Base-by-base conservation (phyloP, 2,797 vertebrate genomes). In the Myotis daubentonii region DNA sequence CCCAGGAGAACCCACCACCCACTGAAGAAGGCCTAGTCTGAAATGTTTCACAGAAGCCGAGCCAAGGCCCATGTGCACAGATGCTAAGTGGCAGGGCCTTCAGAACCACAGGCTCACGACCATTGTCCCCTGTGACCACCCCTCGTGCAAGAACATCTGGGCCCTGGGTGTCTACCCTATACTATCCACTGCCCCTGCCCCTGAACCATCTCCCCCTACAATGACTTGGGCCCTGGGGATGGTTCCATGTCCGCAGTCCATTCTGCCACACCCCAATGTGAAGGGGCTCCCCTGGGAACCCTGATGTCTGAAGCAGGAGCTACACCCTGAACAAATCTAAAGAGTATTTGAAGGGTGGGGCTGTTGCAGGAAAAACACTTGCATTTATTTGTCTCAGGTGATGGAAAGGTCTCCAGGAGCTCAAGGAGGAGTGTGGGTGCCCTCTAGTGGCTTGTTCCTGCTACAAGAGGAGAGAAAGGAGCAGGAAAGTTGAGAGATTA, bases 121-220 rank as follows among this genome's bases (percentile, higher is more conserved):
- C 17, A 15, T 62, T 20, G 68, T 17, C 33, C 95, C 71, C 98
- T 97, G 66, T 97, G 96, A 53, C 94, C 82, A 10, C 71, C 6
- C 13, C 1, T 53, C 13, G 15, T 20, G 44, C 33, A 51, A 28
- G 6, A 15, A 11, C 5, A 28, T 83, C 44, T 41, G 68, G 30
- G 28, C 62, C 13, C 62, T n/a, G 30, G 30, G 28, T 62, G 13
- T 30, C 62, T 65, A n/a, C 3, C 30, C 15, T 62, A 30, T 65
- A 16, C 17, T 65, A 30, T 30, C 28, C 62, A 30, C 15, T n/a
- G 30, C 13, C 15, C 62, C 62, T 65, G 62, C 13, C 15, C 62
- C 62, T 65, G 62, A 65, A n/a, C 62, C 28, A 65, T 65, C 62
- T 65, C 5, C 30, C 30, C n/a, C 62, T 65, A 30, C 62, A 65